Evolutionary conservation across 2,113 vertebrate species (phyloP).

Genomic region (Romanogobio albipinnatus): DNA sequence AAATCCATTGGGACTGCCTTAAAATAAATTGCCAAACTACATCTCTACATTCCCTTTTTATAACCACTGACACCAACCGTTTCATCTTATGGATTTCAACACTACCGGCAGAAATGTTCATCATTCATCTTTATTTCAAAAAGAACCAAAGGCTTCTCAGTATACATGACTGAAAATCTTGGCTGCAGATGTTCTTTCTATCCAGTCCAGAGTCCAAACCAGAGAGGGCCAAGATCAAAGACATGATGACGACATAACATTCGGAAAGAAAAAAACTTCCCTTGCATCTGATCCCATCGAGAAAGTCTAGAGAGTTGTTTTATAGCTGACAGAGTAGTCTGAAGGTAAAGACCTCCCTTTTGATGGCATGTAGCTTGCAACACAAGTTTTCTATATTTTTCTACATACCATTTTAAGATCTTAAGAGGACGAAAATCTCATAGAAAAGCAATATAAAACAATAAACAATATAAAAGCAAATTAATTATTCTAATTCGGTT

Average conservation of each 20-base stretch:
- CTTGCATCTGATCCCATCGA: not conserved
- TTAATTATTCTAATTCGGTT: too few species aligned
- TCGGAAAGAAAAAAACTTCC: not conserved
- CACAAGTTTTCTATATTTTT: not conserved
- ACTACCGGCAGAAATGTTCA: not conserved
- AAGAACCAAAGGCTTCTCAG: not conserved
- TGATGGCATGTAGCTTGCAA: not conserved
- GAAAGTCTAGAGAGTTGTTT: not conserved
- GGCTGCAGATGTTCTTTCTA: conserved; percentile 10
- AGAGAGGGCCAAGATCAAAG: not conserved
- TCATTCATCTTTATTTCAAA: not conserved
- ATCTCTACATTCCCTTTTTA: not conserved
- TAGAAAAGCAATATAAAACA: not conserved
- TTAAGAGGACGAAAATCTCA: not conserved
- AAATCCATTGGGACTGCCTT: not conserved
- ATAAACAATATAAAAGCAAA: too few species aligned
- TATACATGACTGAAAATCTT: not conserved
- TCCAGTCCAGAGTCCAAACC: not conserved
- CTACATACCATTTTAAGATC: not conserved
- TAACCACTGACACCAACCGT: not conserved
- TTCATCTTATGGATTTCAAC: not conserved
- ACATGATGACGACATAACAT: not conserved
- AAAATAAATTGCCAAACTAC: not conserved
- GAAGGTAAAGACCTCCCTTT: not conserved
- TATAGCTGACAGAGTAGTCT: not conserved